Base-by-base conservation (phyloP, 2,888 invertebrate species). In the Leptopilina drosophilae region DNA sequence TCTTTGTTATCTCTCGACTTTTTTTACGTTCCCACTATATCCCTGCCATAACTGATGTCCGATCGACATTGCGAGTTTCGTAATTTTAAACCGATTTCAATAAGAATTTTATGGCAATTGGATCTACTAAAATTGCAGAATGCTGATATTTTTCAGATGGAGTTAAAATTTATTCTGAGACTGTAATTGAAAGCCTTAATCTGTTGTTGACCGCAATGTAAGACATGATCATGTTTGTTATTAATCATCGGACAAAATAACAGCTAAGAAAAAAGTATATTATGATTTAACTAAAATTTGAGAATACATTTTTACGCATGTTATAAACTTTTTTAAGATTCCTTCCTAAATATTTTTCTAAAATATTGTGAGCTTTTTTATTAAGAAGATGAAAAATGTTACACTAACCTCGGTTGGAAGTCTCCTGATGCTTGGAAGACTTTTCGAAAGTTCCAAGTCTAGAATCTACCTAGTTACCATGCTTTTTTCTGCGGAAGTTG, bases 401-500 rank as follows among this genome's bases (percentile, higher is more conserved):
- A 9, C 49, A 82, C 67, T 82, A 77, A 78, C 78, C 78, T 59
- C 20, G 75, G 75, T 69, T 64, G 12, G 79, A 20, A 59, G 11
- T 9, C 62, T 79, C 81, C 75, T 15, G 62, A 75, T 42, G 69
- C 76, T 65, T 78, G 76, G 73, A 79, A 77, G 77, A 77, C 79
- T 78, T 76, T 75, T 66, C 49, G 40, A 65, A 73, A 80, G 78
- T 82, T 78, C 78, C 76, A 75, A 79, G 80, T 78, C 77, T 77
- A 6, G 69, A 33, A n/a, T 77, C 67, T 53, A 66, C 80, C 77
- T 75, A 82, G 67, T 80, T 76, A 33, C 80, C 67, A 49, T 79
- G 80, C 33, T 78, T 82, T 76, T 85, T 85, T 73, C 78, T 78
- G 67, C 84, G 85, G 77, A 85, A 82, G 77, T 76, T 77, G 53